Conservation (phyloP, 2,113 vertebrate genomes). For the Protobothrops mucrosquamatus region DNA sequence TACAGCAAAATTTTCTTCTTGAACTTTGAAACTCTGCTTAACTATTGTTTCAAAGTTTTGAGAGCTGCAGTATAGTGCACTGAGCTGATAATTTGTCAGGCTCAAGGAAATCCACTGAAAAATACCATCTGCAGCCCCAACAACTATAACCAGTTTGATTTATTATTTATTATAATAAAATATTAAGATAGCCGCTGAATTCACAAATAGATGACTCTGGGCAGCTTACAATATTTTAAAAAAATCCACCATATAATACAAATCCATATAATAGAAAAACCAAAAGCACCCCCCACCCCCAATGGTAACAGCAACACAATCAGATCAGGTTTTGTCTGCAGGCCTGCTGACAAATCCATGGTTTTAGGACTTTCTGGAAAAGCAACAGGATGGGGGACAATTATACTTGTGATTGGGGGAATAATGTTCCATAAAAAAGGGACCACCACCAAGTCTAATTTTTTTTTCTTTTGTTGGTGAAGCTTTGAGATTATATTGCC, state of each 20-base stretch:
- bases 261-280: not conserved
- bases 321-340: too few species aligned
- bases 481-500: not conserved
- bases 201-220: not conserved
- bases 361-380: too few species aligned
- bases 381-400: not conserved
- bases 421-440: not conserved
- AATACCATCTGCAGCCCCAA: not conserved
- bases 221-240: not conserved
- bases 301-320: too few species aligned
- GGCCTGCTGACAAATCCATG: too few species aligned
- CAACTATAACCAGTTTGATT: not conserved
- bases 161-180: not conserved
- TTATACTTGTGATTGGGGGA: not conserved
- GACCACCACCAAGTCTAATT: not conserved
- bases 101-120: not conserved
- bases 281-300: not conserved
- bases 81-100: not conserved
- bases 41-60: not conserved
- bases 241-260: not conserved
- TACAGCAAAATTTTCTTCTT: not conserved
- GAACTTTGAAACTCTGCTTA: not conserved
- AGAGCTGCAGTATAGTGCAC: not conserved
- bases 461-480: not conserved
- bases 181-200: too few species aligned